Conservation (phyloP, 2,797 vertebrate genomes). For the Sebastes cheni region DNA sequence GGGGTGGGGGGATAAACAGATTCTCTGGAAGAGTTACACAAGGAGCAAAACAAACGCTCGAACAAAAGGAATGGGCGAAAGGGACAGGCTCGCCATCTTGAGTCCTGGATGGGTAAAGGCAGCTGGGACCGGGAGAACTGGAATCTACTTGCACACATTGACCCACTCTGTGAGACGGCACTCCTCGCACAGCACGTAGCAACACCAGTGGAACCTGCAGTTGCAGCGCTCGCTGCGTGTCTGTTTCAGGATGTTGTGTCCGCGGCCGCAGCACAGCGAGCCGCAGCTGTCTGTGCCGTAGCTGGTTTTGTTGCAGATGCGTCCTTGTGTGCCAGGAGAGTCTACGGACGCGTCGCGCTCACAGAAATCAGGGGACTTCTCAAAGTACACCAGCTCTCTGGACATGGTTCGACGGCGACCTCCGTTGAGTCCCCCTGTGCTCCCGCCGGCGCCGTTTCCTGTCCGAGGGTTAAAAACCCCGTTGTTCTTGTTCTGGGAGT, state of each 20-base stretch:
- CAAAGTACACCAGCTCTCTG: slow-evolving; percentile 91
- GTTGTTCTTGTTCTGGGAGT: slow-evolving; percentile 93
- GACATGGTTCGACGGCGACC: slow-evolving; percentile 82
- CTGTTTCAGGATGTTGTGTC: slow-evolving; percentile 92
- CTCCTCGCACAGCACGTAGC: slow-evolving; percentile 94
- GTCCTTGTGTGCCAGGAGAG: slow-evolving; percentile 87
- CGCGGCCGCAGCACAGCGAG: slow-evolving; percentile 92
- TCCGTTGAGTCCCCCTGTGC: slow-evolving; percentile 49
- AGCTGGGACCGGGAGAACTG: background rate
- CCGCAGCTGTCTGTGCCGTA: slow-evolving; percentile 87
- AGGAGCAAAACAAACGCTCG: slow-evolving; percentile 64
- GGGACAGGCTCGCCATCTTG: slow-evolving; percentile 62
- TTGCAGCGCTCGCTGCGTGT: slow-evolving; percentile 89
- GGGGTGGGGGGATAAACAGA: slow-evolving; percentile 50
- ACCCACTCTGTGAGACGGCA: slow-evolving; percentile 92
- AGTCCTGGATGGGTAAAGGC: slow-evolving; percentile 53
- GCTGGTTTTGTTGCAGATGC: slow-evolving; percentile 86
- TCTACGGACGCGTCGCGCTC: slow-evolving; percentile 85
- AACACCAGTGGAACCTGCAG: slow-evolving; percentile 95
- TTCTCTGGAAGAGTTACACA: slow-evolving; percentile 72
- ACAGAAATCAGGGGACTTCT: slow-evolving; percentile 94
- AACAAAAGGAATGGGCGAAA: slow-evolving; percentile 45
- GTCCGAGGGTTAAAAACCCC: slow-evolving; percentile 89
- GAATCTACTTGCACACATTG: slow-evolving; percentile 87
- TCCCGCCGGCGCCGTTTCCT: slow-evolving; percentile 54